These are phyloP conservation scores for Myrmecobius fasciatus DNA, from an alignment of 2,113 vertebrate species.

Conservation along the genomic window DNA sequence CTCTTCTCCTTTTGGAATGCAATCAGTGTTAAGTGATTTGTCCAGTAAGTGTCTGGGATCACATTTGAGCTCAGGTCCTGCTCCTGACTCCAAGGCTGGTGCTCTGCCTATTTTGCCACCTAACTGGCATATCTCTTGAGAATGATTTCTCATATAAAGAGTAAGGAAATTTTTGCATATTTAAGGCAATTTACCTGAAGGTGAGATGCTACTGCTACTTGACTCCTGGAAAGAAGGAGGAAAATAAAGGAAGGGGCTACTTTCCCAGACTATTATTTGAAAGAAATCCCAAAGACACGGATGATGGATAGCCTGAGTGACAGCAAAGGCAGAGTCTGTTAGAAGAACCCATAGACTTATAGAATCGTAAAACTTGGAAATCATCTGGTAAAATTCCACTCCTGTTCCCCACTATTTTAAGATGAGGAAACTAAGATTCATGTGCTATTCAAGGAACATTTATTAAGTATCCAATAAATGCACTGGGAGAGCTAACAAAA, in stretches of 20 bases:
- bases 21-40: not conserved
- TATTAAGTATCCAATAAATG: not conserved
- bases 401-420: not conserved
- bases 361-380: not conserved
- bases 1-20: too few relatives aligned
- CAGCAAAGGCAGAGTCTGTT: not conserved
- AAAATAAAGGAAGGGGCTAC: not conserved
- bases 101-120: not conserved
- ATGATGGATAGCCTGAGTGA: not conserved
- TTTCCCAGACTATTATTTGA: not conserved
- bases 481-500: not conserved
- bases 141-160: not conserved
- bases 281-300: not conserved
- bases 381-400: not conserved
- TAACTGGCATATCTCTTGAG: not conserved
- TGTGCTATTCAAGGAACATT: not conserved
- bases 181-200: not conserved
- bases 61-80: too few relatives aligned
- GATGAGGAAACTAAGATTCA: not conserved
- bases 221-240: not conserved
- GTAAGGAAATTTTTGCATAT: not conserved
- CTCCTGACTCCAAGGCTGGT: not conserved
- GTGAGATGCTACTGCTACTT: not conserved
- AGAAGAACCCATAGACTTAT: not conserved
- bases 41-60: not conserved